Evolutionary conservation across 2,888 invertebrate genomes (phyloP).

Genomic region (Fissipunctia ypsillon): DNA sequence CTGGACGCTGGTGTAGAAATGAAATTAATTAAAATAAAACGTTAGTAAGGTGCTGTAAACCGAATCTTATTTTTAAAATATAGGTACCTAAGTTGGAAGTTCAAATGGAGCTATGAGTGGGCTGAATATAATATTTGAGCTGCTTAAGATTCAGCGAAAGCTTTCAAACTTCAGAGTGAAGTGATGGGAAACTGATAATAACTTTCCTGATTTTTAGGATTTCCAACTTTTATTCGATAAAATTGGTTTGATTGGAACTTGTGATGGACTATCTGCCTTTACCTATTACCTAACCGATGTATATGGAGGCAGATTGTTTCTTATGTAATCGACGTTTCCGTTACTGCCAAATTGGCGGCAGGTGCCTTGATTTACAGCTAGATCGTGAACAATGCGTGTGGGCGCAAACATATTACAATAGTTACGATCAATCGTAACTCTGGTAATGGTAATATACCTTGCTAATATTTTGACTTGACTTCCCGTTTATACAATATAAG

Average conservation of each 20-base stretch:
- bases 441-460: conserved; percentile 3
- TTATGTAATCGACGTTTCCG: not conserved
- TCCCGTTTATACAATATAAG: not conserved
- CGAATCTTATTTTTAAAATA: not conserved
- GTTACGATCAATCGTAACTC: conserved; percentile 32
- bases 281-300: not conserved
- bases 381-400: conserved; percentile 17
- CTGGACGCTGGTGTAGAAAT: conserved; percentile 1
- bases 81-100: not conserved
- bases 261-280: not conserved
- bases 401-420: conserved; percentile 30
- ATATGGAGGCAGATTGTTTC: not conserved
- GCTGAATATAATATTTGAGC: not conserved
- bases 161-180: conserved; percentile 10
- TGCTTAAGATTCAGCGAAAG: conserved; percentile 31
- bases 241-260: not conserved
- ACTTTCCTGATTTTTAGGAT: not conserved
- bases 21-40: conserved; percentile 34
- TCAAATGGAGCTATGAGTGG: conserved; percentile 17
- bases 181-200: not conserved
- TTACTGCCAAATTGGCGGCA: not conserved
- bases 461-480: conserved; percentile 23
- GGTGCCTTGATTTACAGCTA: conserved; percentile 31
- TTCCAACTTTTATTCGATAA: not conserved
- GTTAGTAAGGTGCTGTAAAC: not conserved